These are phyloP conservation scores for Bombus difficillimus DNA, from an alignment of 1,140 invertebrate species.

Conservation along the genomic window DNA sequence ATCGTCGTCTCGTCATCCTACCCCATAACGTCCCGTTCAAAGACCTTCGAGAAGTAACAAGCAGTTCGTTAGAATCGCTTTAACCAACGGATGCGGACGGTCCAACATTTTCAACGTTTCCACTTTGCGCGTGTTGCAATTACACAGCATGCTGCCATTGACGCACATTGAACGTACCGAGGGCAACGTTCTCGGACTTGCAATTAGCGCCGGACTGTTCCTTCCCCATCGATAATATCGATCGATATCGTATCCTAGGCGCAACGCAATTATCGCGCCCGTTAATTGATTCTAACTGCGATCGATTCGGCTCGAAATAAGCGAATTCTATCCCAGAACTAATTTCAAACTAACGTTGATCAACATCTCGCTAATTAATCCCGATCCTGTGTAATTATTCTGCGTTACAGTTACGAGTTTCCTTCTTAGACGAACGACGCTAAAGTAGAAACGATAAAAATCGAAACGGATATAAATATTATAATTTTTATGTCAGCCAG, in stretches of 20 bases:
- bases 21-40: not conserved
- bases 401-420: not conserved
- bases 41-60: not conserved
- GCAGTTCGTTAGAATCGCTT: not conserved
- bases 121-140: not conserved
- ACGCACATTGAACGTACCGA: not conserved
- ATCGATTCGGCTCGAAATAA: not conserved
- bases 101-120: not conserved
- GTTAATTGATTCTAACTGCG: constrained; percentile 5
- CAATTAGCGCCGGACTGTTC: not conserved
- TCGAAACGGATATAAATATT: no score
- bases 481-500: not conserved
- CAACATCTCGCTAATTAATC: not conserved
- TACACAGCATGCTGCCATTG: not conserved
- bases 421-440: not conserved
- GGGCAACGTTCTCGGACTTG: not conserved
- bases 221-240: not conserved
- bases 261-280: not conserved
- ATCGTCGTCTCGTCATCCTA: no score
- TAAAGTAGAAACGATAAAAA: no score
- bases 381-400: not conserved
- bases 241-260: not conserved
- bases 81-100: not conserved
- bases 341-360: constrained; percentile 2
- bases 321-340: not conserved